phyloP scores from a whole-genome alignment of 2,888 invertebrate genomes.

The Bellardia bayeri region DNA sequence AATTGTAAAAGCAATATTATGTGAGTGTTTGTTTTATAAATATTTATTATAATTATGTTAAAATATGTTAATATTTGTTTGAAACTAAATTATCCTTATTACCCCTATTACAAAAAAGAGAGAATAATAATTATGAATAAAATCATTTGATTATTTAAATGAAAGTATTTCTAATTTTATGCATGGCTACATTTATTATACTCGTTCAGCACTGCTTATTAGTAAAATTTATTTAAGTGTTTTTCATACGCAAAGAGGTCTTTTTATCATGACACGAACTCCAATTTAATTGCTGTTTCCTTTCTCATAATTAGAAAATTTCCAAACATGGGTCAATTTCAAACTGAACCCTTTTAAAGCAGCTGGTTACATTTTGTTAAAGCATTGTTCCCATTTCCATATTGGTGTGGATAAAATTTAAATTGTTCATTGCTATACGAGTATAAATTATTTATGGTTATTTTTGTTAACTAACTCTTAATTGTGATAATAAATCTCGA shows the following conservation, averaged over 20 bases:
- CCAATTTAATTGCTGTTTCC: neutral
- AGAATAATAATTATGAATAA: neutral
- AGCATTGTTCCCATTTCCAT: neutral
- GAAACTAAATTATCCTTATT: neutral
- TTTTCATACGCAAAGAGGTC: neutral
- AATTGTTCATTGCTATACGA: neutral
- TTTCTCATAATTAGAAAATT: neutral
- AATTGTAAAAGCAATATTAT: neutral
- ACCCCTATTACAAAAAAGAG: neutral
- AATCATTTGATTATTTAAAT: slow-evolving; percentile 9
- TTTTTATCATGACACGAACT: neutral
- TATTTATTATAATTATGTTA: neutral
- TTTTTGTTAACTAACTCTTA: too few species aligned
- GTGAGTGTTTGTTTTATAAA: neutral
- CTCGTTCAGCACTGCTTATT: neutral
- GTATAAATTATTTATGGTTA: neutral
- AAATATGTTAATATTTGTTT: neutral
- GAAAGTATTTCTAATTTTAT: slow-evolving; percentile 26
- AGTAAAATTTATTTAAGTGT: slow-evolving; percentile 23
- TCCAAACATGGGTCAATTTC: neutral
- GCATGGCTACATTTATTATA: neutral
- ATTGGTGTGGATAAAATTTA: neutral
- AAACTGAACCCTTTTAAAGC: neutral
- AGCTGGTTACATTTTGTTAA: neutral
- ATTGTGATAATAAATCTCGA: too few species aligned